Evolutionary conservation across 2,113 vertebrate genomes (phyloP), one percentile per base, ranked within the genome.

Genomic region (Labrus mixtus): DNA sequence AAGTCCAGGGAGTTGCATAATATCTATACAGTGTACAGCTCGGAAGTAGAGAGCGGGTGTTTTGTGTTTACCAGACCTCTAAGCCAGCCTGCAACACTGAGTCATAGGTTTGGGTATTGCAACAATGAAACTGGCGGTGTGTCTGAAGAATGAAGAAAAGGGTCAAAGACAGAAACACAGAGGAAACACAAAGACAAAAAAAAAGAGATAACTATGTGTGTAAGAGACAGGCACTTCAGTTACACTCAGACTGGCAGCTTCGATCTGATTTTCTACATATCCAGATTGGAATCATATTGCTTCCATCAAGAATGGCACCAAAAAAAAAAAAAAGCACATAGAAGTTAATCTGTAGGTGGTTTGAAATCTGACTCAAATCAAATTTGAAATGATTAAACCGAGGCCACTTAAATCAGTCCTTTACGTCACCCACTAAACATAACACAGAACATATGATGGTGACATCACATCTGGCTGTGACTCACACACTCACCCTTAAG

Each of bases 361-460:
- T 78, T 11, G 81, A 80, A 87, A 89, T 77, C 65, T n/a, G 81
- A 87, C 55, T 75, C 81, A 61, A 85, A 87, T 91, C 73, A 12
- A 51, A 83, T 89, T 79, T 63, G 17, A 45, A 76, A 63, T 0
- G 23, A 36, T 51, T 50, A 13, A 20, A 68, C 54, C 54, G 17
- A 53, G 80, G 80, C 23, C 73, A 6, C 80, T 73, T 48, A 33
- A 80, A 83, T 67, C 80, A 55, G 64, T 69, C 53, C 56, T 60
- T 70, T 68, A 61, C 66, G 19, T 79, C 79, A 78, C 22, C 54
- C 16, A 6, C 22, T 7, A 22, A 46, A 6, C 48, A 0, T 89
- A 91, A 91, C 76, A 0, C 78, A 36, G 6, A 88, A 79, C 89
- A 88, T 37, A 87, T 90, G 86, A 69, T 0, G 62, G 60, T 89